Conservation (phyloP, 2,797 vertebrate species). For the Dromococcyx pavoninus region DNA sequence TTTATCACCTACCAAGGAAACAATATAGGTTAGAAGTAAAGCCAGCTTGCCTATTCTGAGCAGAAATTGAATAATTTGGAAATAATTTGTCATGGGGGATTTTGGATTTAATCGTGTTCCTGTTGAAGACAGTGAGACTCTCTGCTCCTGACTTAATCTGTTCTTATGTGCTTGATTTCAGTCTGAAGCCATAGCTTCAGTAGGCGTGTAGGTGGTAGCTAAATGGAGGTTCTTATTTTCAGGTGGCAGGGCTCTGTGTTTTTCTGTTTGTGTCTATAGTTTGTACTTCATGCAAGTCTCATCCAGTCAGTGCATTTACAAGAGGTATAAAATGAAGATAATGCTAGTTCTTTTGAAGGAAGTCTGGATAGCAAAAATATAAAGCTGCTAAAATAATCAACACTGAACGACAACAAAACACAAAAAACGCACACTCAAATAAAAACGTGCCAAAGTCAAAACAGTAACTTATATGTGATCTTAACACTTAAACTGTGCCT, state of each 20-base stretch:
- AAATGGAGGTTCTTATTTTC: background rate
- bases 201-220: background rate
- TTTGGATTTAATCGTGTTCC: background rate
- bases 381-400: background rate
- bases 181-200: background rate
- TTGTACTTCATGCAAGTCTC: background rate
- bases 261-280: background rate
- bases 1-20: background rate
- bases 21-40: background rate
- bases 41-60: background rate
- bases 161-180: background rate
- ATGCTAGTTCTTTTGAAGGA: background rate
- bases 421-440: background rate
- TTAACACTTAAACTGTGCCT: background rate
- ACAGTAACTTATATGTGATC: background rate
- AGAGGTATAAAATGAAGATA: background rate
- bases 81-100: background rate
- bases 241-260: background rate
- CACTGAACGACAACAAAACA: too few relatives aligned
- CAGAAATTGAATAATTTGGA: slow-evolving; percentile 5
- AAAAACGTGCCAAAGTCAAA: background rate
- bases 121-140: background rate
- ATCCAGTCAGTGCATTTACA: background rate
- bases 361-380: background rate
- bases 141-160: background rate